Evolutionary conservation across 2,888 invertebrate genomes (phyloP), one percentile per base, ranked within the genome.

Genomic region (Erpobdella octoculata): DNA sequence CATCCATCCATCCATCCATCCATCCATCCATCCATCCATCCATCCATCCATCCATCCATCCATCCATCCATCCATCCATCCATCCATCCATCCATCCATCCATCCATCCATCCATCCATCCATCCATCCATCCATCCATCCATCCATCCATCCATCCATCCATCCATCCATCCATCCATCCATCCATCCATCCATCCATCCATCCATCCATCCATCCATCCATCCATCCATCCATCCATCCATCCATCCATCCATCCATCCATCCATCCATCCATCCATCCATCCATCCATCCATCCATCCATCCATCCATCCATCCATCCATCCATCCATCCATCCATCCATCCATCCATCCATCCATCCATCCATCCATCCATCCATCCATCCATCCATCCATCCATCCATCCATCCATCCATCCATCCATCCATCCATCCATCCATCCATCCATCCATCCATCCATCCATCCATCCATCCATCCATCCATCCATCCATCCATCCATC

Each of bases 391-490:
- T n/a, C n/a, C n/a, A n/a, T n/a, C n/a, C n/a, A n/a, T n/a, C n/a
- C n/a, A n/a, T n/a, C n/a, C n/a, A n/a, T n/a, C n/a, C n/a, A n/a
- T n/a, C n/a, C n/a, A n/a, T n/a, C n/a, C n/a, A n/a, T n/a, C n/a
- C n/a, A n/a, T n/a, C n/a, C n/a, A n/a, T n/a, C n/a, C n/a, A n/a
- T n/a, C n/a, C n/a, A n/a, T n/a, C n/a, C n/a, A n/a, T n/a, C n/a
- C n/a, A n/a, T n/a, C n/a, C n/a, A n/a, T n/a, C 61, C 21, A 12
- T 59, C 21, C 70, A 9, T 35, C 33, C 62, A 58, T 18, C 15
- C 48, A 58, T 9, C 15, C 68, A 67, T 58, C 28, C 21, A 67
- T 67, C 12, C 21, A 67, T 58, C 28, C 28, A 67, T 67, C 25
- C 28, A 58, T 58, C 25, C 31, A 21, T 62, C 25, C 9, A 28